Percentiles rank a stretch among this genome's conserved stretches.
phyloP scores from a whole-genome alignment of 2,113 vertebrate genomes.

The Anguilla japonica region DNA sequence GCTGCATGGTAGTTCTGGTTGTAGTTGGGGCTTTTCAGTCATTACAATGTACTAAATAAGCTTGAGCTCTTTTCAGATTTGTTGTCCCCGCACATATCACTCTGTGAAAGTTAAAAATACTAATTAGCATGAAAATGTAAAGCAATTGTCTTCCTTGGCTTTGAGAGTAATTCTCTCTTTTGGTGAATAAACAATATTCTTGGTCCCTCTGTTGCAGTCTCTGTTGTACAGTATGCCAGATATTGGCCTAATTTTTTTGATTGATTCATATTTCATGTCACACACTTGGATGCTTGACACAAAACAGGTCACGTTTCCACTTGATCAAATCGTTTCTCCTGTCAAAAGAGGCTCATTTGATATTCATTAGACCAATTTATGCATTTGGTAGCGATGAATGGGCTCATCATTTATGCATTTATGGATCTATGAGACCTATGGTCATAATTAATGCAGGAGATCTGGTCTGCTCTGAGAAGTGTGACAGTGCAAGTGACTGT shows the following conservation, averaged over 20 bases:
- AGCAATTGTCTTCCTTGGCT: not conserved
- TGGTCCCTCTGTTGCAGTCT: not conserved
- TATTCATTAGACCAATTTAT: not conserved
- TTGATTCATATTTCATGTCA: not conserved
- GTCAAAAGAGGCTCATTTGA: not conserved
- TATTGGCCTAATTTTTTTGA: not conserved
- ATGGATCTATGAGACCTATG: too few species aligned
- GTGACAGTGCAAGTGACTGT: not conserved
- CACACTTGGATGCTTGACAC: not conserved
- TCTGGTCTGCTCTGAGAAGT: too few species aligned
- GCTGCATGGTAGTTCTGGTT: not conserved
- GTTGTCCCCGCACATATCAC: not conserved
- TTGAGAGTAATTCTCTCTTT: too few species aligned
- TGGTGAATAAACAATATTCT: not conserved
- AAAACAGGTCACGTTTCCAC: not conserved
- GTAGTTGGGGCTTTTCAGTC: not conserved
- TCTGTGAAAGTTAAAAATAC: not conserved
- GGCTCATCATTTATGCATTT: not conserved
- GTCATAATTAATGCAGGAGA: too few species aligned
- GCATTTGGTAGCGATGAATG: not conserved
- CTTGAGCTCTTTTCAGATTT: not conserved
- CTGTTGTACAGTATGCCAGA: not conserved
- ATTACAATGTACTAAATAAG: not conserved
- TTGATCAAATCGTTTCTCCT: not conserved
- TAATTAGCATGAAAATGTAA: not conserved